Conservation (phyloP, 2,888 invertebrate genomes). For the Drosophila prostipennis region DNA sequence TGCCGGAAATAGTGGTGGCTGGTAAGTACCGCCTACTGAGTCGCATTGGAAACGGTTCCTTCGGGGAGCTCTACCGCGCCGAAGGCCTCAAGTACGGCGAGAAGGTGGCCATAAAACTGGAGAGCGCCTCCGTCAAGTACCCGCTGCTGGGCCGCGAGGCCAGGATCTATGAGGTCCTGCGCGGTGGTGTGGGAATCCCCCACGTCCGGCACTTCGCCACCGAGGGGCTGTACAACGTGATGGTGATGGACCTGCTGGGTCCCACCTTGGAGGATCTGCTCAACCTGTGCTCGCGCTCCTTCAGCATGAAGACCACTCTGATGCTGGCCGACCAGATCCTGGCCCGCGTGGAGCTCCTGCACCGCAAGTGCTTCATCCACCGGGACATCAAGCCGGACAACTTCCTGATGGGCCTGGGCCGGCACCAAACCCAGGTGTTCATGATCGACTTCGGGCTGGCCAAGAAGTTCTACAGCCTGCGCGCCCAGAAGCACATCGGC, state of each 20-base stretch:
- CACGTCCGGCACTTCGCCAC: conserved; percentile 51
- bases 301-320: conserved; percentile 61
- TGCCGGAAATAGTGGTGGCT: conserved; percentile 43
- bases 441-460: conserved; percentile 70
- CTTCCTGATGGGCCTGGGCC: conserved; percentile 62
- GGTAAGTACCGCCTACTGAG: conserved; percentile 57
- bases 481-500: conserved; percentile 46
- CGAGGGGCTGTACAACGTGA: conserved; percentile 57
- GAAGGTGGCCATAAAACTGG: conserved; percentile 61
- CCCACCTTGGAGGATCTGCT: conserved; percentile 65
- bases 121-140: conserved; percentile 28
- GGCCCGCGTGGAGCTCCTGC: conserved; percentile 57
- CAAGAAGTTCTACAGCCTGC: conserved; percentile 55
- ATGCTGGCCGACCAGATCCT: conserved; percentile 67
- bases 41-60: conserved; percentile 61
- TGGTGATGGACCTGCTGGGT: conserved; percentile 66
- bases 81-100: conserved; percentile 36
- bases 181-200: conserved; percentile 60
- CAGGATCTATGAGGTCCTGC: conserved; percentile 53
- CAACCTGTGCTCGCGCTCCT: conserved; percentile 59
- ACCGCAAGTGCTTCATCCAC: conserved; percentile 56
- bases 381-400: conserved; percentile 73
- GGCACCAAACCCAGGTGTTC: conserved; percentile 44
- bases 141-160: conserved; percentile 59
- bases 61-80: conserved; percentile 61